A percentile compares a stretch with the other conserved stretches of the same genome.
phyloP scores from a whole-genome alignment of 92 coral and sea anemone genomes.

The Pocillopora grandis region DNA sequence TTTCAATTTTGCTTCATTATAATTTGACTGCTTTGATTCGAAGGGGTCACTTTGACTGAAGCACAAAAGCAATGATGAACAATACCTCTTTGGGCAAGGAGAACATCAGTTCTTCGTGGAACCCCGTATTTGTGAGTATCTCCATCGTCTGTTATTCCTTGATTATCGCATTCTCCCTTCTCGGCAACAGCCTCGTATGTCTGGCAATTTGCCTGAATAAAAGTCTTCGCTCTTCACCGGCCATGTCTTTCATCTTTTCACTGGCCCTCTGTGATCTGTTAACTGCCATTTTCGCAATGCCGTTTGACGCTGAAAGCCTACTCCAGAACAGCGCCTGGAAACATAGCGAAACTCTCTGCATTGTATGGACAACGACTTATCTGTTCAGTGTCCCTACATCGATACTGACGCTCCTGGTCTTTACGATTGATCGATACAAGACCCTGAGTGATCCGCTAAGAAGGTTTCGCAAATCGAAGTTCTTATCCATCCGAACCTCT shows the following conservation, averaged over 20 bases:
- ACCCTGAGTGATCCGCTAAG: constrained; percentile 87
- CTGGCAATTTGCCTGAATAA: constrained; percentile 72
- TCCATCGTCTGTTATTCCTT: constrained; percentile 1
- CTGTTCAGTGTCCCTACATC: constrained; percentile 91
- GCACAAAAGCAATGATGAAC: constrained; percentile 23
- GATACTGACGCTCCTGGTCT: constrained; percentile 71
- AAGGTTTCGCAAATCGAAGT: constrained; percentile 64
- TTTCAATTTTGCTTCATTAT: neutral
- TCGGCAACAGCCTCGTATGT: constrained; percentile 86
- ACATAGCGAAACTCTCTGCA: constrained; percentile 65
- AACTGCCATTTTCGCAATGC: constrained; percentile 78
- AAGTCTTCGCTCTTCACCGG: constrained; percentile 70
- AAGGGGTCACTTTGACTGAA: neutral
- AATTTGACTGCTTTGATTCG: neutral
- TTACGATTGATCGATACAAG: constrained; percentile 93
- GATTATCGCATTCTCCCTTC: constrained; percentile 57
- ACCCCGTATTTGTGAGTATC: constrained; percentile 14
- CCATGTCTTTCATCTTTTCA: constrained; percentile 83
- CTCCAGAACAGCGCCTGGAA: constrained; percentile 65
- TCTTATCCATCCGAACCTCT: constrained; percentile 73
- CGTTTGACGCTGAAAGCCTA: constrained; percentile 81
- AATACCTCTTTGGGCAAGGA: constrained; percentile 6
- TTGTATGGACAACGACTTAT: constrained; percentile 84
- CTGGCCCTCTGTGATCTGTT: constrained; percentile 88
- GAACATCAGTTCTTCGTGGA: neutral